Base-by-base conservation (phyloP, 2,888 invertebrate species). In the Unio pictorum region DNA sequence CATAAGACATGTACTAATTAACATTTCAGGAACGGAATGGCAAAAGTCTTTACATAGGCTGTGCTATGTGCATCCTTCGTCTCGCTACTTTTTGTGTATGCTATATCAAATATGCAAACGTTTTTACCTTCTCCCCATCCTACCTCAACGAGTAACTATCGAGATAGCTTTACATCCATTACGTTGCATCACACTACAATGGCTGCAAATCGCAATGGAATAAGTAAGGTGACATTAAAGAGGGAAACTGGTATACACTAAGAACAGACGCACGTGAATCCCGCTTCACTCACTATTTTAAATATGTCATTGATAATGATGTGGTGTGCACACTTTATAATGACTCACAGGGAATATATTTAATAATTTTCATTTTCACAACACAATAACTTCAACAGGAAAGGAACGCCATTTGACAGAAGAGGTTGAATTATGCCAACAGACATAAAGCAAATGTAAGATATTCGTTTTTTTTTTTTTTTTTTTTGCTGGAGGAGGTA, bases 271-370 rank as follows among this genome's bases (percentile, higher is more conserved):
- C 34, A 0, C 78, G 79, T 65, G 58, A 69, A 18, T 55, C 55
- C 18, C 78, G 79, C 64, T 80, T 80, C 70, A 17, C 66, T 30
- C 79, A 79, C 30, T 58, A 75, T 58, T 79, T 77, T 69, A 73
- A 72, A 55, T 77, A 76, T 61, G 28, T 73, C 20, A 70, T 79
- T 55, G 66, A 75, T 28, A 77, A 77, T 64, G 69, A 69, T 7
- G 55, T 71, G n/a, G 72, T 79, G 6, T 79, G 79, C 57, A 68
- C 71, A 18, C 58, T 55, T 23, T 55, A 56, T 17, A 18, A 63
- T 34, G 11, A 57, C 3, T 20, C 60, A 6, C 65, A 66, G 8
- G 23, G 18, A 57, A 75, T 79, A 30, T 69, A 75, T 17, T 11
- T 79, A 1, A 28, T 79, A 7, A 66, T 79, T 15, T 59, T 79